Percentiles rank a stretch among this genome's conserved stretches.
Conservation (phyloP, 2,113 vertebrate species). For the Stictonetta naevosa region DNA sequence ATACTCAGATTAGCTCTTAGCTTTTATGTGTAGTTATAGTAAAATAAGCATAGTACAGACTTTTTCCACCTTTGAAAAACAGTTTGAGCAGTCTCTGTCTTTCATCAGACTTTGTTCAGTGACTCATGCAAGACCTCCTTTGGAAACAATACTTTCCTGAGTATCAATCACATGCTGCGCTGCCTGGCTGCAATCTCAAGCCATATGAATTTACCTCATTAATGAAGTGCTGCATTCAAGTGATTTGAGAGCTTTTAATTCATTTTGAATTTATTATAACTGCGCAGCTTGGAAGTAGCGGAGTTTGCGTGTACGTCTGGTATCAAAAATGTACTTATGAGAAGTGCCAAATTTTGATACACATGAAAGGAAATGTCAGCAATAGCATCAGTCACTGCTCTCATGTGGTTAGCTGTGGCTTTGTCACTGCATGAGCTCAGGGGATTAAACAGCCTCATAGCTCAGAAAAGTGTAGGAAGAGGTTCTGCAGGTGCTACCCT, state of each 20-base stretch:
- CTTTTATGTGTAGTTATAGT: neutral
- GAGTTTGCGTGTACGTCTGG: neutral
- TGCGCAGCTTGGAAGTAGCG: neutral
- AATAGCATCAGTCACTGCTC: neutral
- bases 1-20: neutral
- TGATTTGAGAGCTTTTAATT: neutral
- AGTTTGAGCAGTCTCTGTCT: neutral
- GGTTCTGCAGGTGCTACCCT: neutral
- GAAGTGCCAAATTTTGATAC: neutral
- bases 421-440: neutral
- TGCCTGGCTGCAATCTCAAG: neutral
- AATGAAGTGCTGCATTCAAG: neutral
- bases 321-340: neutral
- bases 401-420: neutral
- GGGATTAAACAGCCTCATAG: neutral
- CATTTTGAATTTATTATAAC: neutral
- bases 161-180: neutral
- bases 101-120: neutral
- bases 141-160: neutral
- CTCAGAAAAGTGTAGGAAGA: neutral
- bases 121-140: neutral
- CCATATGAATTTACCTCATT: neutral
- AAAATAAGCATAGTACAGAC: neutral
- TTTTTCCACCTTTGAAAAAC: neutral
- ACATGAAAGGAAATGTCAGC: neutral